phyloP scores from a whole-genome alignment of 2,888 invertebrate genomes.

The Artemia sp. region DNA sequence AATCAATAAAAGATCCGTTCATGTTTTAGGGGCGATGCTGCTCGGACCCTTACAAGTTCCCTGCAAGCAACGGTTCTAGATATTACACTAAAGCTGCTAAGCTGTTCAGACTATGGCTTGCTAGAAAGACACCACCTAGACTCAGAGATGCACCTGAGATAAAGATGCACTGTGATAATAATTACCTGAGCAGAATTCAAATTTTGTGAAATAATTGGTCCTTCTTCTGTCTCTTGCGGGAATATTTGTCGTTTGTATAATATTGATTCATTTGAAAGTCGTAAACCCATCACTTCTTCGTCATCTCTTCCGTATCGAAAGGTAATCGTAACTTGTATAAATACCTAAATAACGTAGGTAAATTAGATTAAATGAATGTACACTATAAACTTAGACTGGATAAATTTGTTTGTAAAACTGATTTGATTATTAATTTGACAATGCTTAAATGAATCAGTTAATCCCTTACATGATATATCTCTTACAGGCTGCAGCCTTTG shows the following conservation, averaged over 20 bases:
- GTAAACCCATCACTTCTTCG: constrained; percentile 92
- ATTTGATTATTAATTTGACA: constrained; percentile 51
- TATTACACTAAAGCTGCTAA: background rate
- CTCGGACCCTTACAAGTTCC: no score
- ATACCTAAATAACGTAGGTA: constrained; percentile 27
- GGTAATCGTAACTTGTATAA: constrained; percentile 46
- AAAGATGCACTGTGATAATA: background rate
- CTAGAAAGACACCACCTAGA: background rate
- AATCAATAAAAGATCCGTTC: no score
- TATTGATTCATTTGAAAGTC: constrained; percentile 92
- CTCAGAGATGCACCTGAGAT: background rate
- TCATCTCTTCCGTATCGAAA: constrained; percentile 95
- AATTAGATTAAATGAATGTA: constrained; percentile 32
- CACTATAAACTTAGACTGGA: background rate
- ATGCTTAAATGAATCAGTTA: constrained; percentile 30
- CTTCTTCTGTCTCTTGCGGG: constrained; percentile 36
- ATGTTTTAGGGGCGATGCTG: no score
- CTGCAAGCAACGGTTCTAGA: no score
- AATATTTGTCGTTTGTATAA: constrained; percentile 76
- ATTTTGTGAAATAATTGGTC: constrained; percentile 36
- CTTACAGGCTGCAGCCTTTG: no score
- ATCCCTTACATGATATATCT: background rate
- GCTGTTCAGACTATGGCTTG: background rate
- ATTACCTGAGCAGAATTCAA: constrained; percentile 56
- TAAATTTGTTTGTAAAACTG: constrained; percentile 22